Percentiles rank a stretch among this genome's conserved stretches.
Conservation (phyloP, 2,888 invertebrate genomes). For the Apantesis nais region DNA sequence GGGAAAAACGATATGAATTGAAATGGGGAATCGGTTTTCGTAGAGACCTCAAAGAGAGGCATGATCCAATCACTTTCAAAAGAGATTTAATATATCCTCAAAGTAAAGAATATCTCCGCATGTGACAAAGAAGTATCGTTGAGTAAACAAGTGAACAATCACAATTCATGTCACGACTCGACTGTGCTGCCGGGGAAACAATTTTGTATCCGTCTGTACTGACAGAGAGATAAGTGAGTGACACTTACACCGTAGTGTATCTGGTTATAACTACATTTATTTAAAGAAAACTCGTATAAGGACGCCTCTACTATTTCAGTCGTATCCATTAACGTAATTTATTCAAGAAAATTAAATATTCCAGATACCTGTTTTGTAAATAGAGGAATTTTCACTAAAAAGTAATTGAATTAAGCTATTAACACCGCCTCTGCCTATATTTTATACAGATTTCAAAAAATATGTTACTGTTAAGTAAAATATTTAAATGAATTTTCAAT, state of each 20-base stretch:
- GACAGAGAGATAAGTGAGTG: constrained; percentile 48
- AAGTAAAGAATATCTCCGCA: constrained; percentile 36
- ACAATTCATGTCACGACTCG: constrained; percentile 59
- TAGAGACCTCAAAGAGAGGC: constrained; percentile 12
- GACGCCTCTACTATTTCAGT: neutral
- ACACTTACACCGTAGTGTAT: constrained; percentile 44
- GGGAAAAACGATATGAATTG: neutral
- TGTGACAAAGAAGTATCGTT: constrained; percentile 52
- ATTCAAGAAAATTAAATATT: neutral
- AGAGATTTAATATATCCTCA: constrained; percentile 27
- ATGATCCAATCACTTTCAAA: constrained; percentile 37
- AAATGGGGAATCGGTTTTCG: neutral
- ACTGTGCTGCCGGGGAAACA: constrained; percentile 57
- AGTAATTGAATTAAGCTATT: neutral
- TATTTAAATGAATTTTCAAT: neutral
- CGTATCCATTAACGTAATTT: neutral
- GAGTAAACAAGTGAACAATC: constrained; percentile 55
- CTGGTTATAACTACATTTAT: neutral
- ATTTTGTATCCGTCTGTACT: constrained; percentile 63
- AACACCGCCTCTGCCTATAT: neutral
- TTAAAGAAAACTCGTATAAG: neutral
- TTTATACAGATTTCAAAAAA: neutral
- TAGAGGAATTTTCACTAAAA: neutral
- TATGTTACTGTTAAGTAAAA: neutral
- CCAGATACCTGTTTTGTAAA: neutral